Evolutionary conservation across 2,113 vertebrate genomes (phyloP), one percentile per base, ranked within the genome.

Genomic region (Meriones unguiculatus): DNA sequence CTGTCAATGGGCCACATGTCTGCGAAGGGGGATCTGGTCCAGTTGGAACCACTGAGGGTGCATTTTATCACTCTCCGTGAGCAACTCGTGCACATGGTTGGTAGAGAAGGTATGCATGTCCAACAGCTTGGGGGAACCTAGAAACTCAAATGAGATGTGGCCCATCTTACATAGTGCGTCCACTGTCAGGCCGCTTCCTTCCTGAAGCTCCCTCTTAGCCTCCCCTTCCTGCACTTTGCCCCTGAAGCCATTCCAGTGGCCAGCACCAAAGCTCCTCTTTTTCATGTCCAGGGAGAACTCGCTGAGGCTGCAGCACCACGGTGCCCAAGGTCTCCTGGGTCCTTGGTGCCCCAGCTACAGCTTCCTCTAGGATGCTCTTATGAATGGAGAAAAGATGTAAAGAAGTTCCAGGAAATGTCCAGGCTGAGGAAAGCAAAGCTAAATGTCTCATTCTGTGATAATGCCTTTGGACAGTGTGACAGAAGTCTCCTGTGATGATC

Each of bases 171-270:
- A 98, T 12, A 99, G 98, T 0, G n/a, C 92, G n/a, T 99, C 99
- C 85, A 98, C 98, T 0, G 98, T 99, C 82, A 99, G 98, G 0
- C 99, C 98, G 0, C 99, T 99, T 97, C 99, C 99, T 89, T 99
- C 99, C 76, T 97, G 97, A 25, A 99, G 98, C 96, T 99, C 99
- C 97, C 99, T 99, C 96, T 1, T 99, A 46, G 98, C 99, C 97
- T 99, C 99, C 41, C 99, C 99, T 0, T 98, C 97, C 72, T 99
- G 98, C 46, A 99, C 99, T 98, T 99, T 99, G 0, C 99, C 99
- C 18, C 99, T 99, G 0, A 99, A 99, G 24, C 99, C 99, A 8
- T 99, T 99, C 99, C 99, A 99, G 25, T 98, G 99, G 46, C 99
- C 99, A 0, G 90, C 99, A n/a, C 99, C 99, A 4, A 99, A 99